phyloP scores from a whole-genome alignment of 1,140 invertebrate genomes.

The Drosophila navojoa region DNA sequence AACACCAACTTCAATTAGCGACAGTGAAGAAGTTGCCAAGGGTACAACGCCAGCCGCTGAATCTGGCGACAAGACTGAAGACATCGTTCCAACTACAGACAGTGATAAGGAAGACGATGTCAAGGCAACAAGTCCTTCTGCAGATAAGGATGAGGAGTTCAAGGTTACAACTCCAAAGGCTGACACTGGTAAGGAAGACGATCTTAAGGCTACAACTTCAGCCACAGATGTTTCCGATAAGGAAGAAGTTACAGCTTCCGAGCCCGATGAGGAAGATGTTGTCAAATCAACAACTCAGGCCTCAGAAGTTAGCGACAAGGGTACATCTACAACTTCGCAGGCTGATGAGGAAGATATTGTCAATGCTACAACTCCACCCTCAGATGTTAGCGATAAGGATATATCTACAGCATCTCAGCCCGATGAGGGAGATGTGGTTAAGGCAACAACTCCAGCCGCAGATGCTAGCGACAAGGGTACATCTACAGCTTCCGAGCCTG shows the following conservation, averaged over 20 bases:
- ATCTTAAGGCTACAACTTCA: slow-evolving; percentile 2
- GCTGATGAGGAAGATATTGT: not conserved
- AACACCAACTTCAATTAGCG: not conserved
- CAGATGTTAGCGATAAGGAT: not conserved
- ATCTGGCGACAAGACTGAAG: not conserved
- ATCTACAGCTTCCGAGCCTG: not conserved
- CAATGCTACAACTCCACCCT: slow-evolving; percentile 8
- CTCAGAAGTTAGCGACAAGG: not conserved
- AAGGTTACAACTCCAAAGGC: not conserved
- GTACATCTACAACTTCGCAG: not conserved
- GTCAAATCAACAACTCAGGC: slow-evolving; percentile 4
- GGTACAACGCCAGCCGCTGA: not conserved
- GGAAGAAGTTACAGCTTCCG: not conserved
- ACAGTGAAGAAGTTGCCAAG: not conserved
- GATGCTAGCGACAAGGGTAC: not conserved
- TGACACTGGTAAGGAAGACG: not conserved
- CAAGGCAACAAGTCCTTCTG: slow-evolving; percentile 4
- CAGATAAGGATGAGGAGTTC: not conserved
- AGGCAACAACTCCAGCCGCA: slow-evolving; percentile 5
- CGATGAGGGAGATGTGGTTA: not conserved
- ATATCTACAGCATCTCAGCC: no score
- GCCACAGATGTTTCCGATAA: not conserved
- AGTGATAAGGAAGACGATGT: not conserved
- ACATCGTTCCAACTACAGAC: not conserved
- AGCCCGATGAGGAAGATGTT: not conserved